A percentile compares a stretch with the other conserved stretches of the same genome.
Conservation (phyloP, 2,113 vertebrate species). For the Trematocara nigrifrons region DNA sequence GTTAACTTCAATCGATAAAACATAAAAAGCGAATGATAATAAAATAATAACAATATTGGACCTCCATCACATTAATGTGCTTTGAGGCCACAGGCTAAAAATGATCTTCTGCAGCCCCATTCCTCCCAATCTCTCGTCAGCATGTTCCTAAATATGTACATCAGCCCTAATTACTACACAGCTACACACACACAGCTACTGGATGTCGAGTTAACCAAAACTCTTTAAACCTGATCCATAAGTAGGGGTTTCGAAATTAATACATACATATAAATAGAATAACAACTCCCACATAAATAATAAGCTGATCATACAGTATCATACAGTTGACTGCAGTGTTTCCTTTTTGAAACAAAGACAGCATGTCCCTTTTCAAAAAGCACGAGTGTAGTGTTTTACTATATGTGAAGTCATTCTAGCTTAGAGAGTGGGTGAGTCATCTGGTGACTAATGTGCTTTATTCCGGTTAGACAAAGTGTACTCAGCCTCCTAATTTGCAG, state of each 20-base stretch:
- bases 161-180: neutral
- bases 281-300: neutral
- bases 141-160: neutral
- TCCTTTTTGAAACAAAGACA: neutral
- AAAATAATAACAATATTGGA: neutral
- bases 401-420: neutral
- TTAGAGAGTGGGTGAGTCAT: constrained; percentile 18
- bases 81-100: neutral
- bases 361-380: neutral
- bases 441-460: constrained; percentile 16
- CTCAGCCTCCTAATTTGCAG: neutral
- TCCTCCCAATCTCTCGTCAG: neutral
- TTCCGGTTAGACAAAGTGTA: constrained; percentile 9
- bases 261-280: neutral
- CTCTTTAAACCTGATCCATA: neutral
- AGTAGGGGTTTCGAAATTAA: neutral
- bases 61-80: neutral
- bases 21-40: neutral
- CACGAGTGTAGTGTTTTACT: neutral
- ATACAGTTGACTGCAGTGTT: neutral
- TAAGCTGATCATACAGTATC: neutral
- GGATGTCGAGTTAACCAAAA: neutral
- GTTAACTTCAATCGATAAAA: neutral
- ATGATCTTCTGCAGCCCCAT: neutral
- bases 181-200: neutral